These are phyloP conservation scores for Crotalus tigris DNA, from an alignment of 2,113 vertebrate genomes.

Conservation along the genomic window DNA sequence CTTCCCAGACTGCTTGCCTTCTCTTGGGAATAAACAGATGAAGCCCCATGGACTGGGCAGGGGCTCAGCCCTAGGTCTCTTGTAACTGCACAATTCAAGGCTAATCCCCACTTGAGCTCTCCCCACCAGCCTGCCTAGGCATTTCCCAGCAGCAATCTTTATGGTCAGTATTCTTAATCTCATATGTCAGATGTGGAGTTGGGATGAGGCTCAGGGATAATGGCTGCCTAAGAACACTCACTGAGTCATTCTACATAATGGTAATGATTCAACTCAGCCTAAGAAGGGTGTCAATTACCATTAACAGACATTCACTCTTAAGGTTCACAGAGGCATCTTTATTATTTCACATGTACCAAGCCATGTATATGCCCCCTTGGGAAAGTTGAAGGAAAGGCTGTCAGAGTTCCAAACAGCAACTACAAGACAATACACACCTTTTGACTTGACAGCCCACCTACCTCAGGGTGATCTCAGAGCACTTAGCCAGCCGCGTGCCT, in stretches of 20 bases:
- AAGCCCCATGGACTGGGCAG: neutral
- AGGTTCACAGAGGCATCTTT: neutral
- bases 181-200: neutral
- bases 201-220: neutral
- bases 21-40: neutral
- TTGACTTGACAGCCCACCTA: conserved; percentile 46
- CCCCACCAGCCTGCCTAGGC: neutral
- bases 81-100: neutral
- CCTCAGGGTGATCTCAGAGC: conserved; percentile 86
- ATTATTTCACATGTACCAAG: neutral
- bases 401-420: neutral
- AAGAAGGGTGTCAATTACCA: too few relatives aligned
- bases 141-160: neutral
- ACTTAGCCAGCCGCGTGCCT: conserved; percentile 84
- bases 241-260: neutral
- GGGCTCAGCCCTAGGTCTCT: neutral
- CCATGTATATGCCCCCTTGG: neutral
- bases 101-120: neutral
- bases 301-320: neutral
- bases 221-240: neutral
- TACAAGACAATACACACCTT: neutral
- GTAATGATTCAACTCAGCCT: neutral
- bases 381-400: neutral
- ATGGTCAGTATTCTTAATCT: neutral
- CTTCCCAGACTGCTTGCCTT: neutral